Evolutionary conservation across 2,113 vertebrate genomes (phyloP).

Genomic region (Lophochroa leadbeateri): DNA sequence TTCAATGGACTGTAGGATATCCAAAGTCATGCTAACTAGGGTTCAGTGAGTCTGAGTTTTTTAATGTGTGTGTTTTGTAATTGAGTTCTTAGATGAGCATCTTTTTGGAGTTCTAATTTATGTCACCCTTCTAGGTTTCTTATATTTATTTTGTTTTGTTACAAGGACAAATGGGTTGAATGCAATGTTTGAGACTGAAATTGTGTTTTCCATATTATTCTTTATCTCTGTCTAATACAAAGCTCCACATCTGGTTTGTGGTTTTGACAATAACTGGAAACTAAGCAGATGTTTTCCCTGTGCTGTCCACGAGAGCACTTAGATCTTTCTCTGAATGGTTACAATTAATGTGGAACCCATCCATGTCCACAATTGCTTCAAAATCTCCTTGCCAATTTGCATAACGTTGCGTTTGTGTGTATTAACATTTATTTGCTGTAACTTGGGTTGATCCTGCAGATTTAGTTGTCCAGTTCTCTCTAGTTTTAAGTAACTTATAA

Average conservation of each 20-base stretch:
- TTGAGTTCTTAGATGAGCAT: not conserved
- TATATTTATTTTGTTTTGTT: not conserved
- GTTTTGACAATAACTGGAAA: conserved; percentile 27
- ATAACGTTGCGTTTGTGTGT: not conserved
- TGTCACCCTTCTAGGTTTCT: not conserved
- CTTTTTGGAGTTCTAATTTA: not conserved
- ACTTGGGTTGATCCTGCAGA: not conserved
- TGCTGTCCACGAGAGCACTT: not conserved
- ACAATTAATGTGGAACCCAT: conserved; percentile 42
- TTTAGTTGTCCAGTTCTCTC: not conserved
- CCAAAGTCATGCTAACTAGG: not conserved
- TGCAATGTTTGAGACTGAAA: accelerated
- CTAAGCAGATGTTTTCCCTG: conserved; percentile 59
- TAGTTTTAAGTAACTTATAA: not conserved
- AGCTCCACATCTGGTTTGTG: conserved; percentile 44
- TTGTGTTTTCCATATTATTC: not conserved
- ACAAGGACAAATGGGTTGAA: not conserved
- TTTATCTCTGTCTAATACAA: not conserved
- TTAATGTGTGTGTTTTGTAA: not conserved
- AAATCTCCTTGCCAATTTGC: conserved; percentile 19
- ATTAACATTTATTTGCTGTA: not conserved
- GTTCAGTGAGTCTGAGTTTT: not conserved
- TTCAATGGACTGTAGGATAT: not conserved
- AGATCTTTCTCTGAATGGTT: conserved; percentile 45
- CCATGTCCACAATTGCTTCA: not conserved